Percentiles rank a stretch among this genome's conserved stretches.
phyloP scores from a whole-genome alignment of 2,888 invertebrate genomes.

The Terebella lapidaria region DNA sequence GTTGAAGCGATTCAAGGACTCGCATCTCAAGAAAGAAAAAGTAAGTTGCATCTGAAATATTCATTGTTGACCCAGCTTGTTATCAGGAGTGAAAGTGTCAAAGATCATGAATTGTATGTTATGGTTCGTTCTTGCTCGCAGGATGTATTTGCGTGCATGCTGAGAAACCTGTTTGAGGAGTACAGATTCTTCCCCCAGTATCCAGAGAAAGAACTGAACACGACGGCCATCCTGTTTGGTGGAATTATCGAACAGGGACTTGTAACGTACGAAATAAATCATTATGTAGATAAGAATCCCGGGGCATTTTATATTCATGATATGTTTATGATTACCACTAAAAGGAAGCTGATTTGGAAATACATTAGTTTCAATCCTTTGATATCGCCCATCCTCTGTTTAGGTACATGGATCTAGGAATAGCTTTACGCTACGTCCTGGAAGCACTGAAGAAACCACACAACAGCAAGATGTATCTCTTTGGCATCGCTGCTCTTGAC shows the following conservation, averaged over 20 bases:
- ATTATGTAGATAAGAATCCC: too few relatives aligned
- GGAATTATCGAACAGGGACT: conserved; percentile 94
- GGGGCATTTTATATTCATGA: too few relatives aligned
- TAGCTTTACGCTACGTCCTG: conserved; percentile 85
- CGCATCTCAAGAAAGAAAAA: conserved; percentile 14
- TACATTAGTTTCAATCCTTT: too few relatives aligned
- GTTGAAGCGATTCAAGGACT: conserved; percentile 84
- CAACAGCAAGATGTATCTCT: conserved; percentile 94
- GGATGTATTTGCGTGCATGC: conserved; percentile 85
- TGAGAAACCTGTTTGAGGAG: conserved; percentile 95
- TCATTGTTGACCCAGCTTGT: neutral
- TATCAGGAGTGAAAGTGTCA: neutral
- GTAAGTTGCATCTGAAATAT: too few relatives aligned
- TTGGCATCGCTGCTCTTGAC: conserved; percentile 92
- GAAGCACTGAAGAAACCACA: conserved; percentile 88
- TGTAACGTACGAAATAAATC: conserved; percentile 69
- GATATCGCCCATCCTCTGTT: too few relatives aligned
- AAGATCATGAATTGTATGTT: too few relatives aligned
- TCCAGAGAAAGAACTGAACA: conserved; percentile 94
- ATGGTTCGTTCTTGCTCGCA: conserved; percentile 29
- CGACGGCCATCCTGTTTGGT: conserved; percentile 95
- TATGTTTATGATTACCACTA: too few relatives aligned
- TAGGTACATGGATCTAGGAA: conserved; percentile 63
- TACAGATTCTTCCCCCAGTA: conserved; percentile 98
- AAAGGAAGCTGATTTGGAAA: too few relatives aligned